phyloP scores from a whole-genome alignment of 1,140 invertebrate species.

The Zaprionus camerounensis region DNA sequence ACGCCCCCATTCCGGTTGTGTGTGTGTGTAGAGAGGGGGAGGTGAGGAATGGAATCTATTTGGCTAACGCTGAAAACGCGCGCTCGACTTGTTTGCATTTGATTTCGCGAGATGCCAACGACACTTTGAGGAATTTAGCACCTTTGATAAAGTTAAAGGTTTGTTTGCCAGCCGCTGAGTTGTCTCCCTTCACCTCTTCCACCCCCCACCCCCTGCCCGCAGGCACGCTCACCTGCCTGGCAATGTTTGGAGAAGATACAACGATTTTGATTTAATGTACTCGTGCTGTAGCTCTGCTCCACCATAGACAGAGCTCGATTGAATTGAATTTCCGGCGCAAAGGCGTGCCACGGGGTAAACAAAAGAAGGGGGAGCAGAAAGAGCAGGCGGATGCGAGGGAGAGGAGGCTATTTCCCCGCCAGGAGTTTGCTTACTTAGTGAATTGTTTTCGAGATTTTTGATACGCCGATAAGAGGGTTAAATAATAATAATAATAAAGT shows the following conservation, averaged over 20 bases:
- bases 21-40: neutral
- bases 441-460: constrained; percentile 48
- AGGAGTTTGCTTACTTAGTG: constrained; percentile 9
- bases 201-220: too few relatives aligned
- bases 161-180: constrained; percentile 61
- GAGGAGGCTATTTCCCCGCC: neutral
- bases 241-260: neutral
- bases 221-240: neutral
- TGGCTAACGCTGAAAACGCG: constrained; percentile 35
- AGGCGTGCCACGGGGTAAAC: neutral
- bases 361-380: neutral
- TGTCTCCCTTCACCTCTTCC: constrained; percentile 5
- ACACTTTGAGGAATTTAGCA: constrained; percentile 76
- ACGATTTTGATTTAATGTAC: constrained; percentile 56
- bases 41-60: neutral
- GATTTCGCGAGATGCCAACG: constrained; percentile 69
- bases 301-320: constrained; percentile 55
- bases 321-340: constrained; percentile 46
- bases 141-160: constrained; percentile 79
- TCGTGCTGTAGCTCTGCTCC: neutral
- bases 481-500: constrained; percentile 33
- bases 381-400: too few relatives aligned
- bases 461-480: constrained; percentile 24
- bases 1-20: neutral
- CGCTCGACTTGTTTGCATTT: constrained; percentile 69